A percentile compares a stretch with the other conserved stretches of the same genome.
Evolutionary conservation across 2,888 invertebrate genomes (phyloP).

Genomic region (Hirtodrosophila histrioides): DNA sequence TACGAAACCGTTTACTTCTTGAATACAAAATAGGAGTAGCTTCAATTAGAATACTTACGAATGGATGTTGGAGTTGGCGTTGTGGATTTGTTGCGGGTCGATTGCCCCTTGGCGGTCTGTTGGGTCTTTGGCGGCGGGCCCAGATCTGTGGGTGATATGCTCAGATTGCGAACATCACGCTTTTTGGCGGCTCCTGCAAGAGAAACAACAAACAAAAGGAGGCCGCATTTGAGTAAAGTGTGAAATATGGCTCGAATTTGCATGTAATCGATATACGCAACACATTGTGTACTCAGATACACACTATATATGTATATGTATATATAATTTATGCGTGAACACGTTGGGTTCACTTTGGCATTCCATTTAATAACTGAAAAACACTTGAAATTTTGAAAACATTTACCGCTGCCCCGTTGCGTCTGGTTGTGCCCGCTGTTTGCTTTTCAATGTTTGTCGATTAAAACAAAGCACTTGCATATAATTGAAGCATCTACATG

Average conservation of each 20-base stretch:
- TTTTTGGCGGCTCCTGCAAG: conserved; percentile 84
- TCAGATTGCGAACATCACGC: conserved; percentile 85
- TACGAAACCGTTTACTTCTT: too few species aligned
- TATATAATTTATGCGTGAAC: conserved; percentile 71
- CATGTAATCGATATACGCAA: conserved; percentile 35
- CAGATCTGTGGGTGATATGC: conserved; percentile 84
- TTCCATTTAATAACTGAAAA: conserved; percentile 10
- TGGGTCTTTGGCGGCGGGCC: conserved; percentile 85
- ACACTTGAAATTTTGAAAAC: conserved; percentile 12
- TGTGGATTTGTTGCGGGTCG: conserved; percentile 78
- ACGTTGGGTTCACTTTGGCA: conserved; percentile 45
- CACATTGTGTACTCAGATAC: not conserved
- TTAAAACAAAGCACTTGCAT: conserved; percentile 73
- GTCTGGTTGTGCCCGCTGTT: conserved; percentile 31
- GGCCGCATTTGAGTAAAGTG: conserved; percentile 12
- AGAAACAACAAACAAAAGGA: conserved; percentile 2
- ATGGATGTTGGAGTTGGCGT: conserved; percentile 74
- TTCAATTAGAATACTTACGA: conserved; percentile 77
- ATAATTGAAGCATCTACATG: conserved; percentile 67
- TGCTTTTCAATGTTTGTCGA: conserved; percentile 65
- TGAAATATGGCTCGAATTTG: conserved; percentile 24
- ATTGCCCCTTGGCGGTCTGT: conserved; percentile 82
- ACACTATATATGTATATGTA: too few species aligned
- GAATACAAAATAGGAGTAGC: too few species aligned
- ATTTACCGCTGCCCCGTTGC: not conserved